Conservation (phyloP, 2,797 vertebrate species). For the Peromyscus melanophrys region DNA sequence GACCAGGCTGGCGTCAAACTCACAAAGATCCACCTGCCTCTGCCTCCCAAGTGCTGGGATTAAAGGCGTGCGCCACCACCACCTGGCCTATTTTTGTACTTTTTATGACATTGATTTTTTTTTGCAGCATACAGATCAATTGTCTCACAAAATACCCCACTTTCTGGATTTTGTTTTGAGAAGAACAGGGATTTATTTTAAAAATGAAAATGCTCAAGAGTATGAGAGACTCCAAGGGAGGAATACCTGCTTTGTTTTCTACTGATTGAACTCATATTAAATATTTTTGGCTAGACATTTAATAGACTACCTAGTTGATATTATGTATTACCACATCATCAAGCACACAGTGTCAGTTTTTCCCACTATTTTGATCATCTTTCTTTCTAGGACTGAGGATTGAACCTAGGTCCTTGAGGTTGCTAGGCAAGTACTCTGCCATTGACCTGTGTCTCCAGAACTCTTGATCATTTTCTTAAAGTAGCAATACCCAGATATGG, state of each 20-base stretch:
- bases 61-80: neutral
- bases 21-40: no score
- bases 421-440: no score
- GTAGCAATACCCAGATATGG: neutral
- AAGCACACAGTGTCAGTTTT: conserved; percentile 45
- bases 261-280: conserved; percentile 28
- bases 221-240: neutral
- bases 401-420: no score
- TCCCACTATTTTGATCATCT: conserved; percentile 48
- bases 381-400: no score
- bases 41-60: neutral
- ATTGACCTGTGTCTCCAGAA: no score
- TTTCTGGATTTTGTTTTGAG: no score
- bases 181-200: no score
- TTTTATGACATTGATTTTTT: no score
- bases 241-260: neutral
- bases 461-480: neutral
- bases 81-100: no score
- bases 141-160: no score
- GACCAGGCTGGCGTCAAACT: no score
- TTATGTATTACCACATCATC: neutral
- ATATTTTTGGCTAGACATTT: conserved; percentile 20
- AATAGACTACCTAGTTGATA: neutral
- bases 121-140: no score
- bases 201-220: neutral